phyloP scores from a whole-genome alignment of 2,888 invertebrate species.

The Myopa tessellatipennis region DNA sequence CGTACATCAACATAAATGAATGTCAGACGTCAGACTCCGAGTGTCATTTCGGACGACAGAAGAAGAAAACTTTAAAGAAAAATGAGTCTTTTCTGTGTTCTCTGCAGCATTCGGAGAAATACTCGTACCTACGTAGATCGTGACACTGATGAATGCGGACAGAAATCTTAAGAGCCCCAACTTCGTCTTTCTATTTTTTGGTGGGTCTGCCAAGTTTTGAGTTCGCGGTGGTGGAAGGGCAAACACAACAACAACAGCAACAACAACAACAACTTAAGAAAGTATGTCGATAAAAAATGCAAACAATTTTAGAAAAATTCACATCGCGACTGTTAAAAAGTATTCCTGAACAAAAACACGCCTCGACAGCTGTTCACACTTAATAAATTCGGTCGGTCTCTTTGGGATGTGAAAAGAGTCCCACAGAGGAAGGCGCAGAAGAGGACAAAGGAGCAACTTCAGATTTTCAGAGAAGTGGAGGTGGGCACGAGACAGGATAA shows the following conservation, averaged over 20 bases:
- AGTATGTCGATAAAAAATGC: neutral
- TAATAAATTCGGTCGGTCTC: constrained; percentile 9
- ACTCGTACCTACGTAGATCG: neutral
- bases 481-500: no score
- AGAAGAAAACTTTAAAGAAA: constrained; percentile 2
- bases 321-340: no score
- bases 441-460: neutral
- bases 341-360: neutral
- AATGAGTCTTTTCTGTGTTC: neutral
- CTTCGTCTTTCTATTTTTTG: neutral
- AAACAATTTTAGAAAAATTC: neutral
- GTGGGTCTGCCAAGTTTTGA: neutral
- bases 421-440: no score
- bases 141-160: constrained; percentile 28
- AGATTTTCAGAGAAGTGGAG: no score
- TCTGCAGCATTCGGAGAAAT: neutral
- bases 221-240: neutral
- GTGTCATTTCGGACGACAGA: neutral
- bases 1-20: neutral
- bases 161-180: constrained; percentile 1
- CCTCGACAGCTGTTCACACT: constrained; percentile 21
- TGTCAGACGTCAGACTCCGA: neutral
- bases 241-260: neutral
- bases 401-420: no score
- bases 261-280: neutral